These are phyloP conservation scores for Henicopernis longicauda DNA, from an alignment of 2,113 vertebrate genomes.

Conservation along the genomic window DNA sequence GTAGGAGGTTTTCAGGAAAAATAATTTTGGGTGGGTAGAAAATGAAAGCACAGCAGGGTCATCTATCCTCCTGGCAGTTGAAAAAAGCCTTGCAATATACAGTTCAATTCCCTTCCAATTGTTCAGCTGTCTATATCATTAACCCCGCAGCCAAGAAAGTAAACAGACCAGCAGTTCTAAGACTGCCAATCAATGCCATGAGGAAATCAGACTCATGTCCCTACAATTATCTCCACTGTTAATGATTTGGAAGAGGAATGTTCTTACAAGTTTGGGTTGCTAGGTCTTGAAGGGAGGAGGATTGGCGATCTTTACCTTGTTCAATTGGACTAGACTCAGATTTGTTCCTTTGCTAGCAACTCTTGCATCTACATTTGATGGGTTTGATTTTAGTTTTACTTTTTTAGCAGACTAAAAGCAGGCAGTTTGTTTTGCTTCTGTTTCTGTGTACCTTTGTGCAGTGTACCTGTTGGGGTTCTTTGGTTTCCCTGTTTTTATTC, in stretches of 20 bases:
- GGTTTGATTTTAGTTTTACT: not conserved
- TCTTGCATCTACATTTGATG: not conserved
- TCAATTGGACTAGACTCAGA: not conserved
- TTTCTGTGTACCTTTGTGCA: not conserved
- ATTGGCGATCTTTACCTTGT: not conserved
- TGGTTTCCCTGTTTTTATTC: not conserved
- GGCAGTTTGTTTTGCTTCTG: not conserved
- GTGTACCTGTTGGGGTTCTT: not conserved
- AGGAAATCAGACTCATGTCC: slow-evolving; percentile 29
- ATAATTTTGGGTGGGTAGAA: slow-evolving; percentile 12
- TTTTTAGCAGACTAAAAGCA: not conserved
- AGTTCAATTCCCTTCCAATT: slow-evolving; percentile 34
- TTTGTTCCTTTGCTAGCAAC: not conserved
- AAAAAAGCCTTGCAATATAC: slow-evolving; percentile 15
- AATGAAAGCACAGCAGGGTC: slow-evolving; percentile 31
- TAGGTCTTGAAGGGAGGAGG: not conserved
- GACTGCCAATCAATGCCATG: not conserved
- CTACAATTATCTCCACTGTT: slow-evolving; percentile 28
- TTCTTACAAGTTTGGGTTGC: slow-evolving; percentile 9
- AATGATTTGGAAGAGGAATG: not conserved
- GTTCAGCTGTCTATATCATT: slow-evolving; percentile 40
- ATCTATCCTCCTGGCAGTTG: slow-evolving; percentile 17
- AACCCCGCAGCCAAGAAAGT: not conserved
- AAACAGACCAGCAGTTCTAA: slow-evolving; percentile 17
- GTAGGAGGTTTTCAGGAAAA: slow-evolving; percentile 7